Conservation (phyloP, 1,140 invertebrate species). For the Gonioctena quinquepunctata region DNA sequence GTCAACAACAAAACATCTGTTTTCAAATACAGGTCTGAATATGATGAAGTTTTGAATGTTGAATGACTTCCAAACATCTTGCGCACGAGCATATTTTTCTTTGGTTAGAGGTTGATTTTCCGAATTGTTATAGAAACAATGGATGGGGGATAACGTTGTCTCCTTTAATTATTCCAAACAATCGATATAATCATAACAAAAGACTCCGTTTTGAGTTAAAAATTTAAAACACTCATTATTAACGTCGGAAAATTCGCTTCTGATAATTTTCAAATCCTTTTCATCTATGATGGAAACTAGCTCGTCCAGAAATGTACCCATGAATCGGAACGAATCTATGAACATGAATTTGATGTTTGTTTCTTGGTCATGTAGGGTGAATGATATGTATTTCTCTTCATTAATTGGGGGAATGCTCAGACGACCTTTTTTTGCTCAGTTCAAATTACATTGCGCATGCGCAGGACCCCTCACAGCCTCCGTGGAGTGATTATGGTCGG, state of each 20-base stretch:
- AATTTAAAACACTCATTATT: slow-evolving; percentile 39
- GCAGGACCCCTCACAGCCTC: slow-evolving; percentile 49
- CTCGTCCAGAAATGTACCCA: slow-evolving; percentile 26
- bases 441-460: slow-evolving; percentile 51
- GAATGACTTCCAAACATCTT: slow-evolving; percentile 56
- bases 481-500: slow-evolving; percentile 51
- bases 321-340: slow-evolving; percentile 37
- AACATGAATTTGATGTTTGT: slow-evolving; percentile 27
- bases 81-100: slow-evolving; percentile 55
- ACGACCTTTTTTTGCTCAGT: slow-evolving; percentile 13
- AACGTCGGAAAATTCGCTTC: background rate
- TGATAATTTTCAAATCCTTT: background rate
- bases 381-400: slow-evolving; percentile 36
- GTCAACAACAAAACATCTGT: slow-evolving; percentile 52
- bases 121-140: slow-evolving; percentile 51
- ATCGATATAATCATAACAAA: no score
- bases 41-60: slow-evolving; percentile 49
- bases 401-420: slow-evolving; percentile 30
- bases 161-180: slow-evolving; percentile 46
- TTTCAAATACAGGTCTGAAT: slow-evolving; percentile 56
- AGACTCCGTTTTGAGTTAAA: slow-evolving; percentile 45
- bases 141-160: slow-evolving; percentile 39
- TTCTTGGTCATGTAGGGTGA: slow-evolving; percentile 20
- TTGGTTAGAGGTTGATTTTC: slow-evolving; percentile 37
- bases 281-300: slow-evolving; percentile 21